Evolutionary conservation across 2,797 vertebrate genomes (phyloP).

Genomic region (Anguilla anguilla): DNA sequence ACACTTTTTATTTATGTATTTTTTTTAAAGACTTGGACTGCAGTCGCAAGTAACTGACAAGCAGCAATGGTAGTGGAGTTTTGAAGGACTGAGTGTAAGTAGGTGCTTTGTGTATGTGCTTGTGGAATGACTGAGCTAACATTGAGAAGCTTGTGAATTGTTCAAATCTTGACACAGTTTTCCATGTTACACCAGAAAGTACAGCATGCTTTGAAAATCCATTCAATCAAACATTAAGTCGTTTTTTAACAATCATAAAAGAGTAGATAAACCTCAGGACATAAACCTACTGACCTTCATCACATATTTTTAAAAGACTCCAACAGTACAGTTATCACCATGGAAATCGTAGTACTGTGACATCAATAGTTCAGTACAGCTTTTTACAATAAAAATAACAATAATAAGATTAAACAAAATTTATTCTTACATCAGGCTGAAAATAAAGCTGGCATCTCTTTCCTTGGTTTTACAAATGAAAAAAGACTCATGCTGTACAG

Average conservation of each 20-base stretch:
- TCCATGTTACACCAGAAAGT: not conserved
- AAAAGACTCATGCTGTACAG: not conserved
- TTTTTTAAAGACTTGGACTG: not conserved
- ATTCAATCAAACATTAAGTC: not conserved
- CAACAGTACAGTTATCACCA: not conserved
- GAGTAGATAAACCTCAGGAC: not conserved
- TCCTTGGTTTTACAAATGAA: not conserved
- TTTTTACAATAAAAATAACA: not conserved
- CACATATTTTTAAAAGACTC: not conserved
- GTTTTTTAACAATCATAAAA: not conserved
- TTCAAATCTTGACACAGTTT: not conserved
- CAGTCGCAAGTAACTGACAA: not conserved
- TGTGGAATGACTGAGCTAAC: not conserved
- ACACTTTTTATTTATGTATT: not conserved
- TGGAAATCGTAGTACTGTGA: not conserved
- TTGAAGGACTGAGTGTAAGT: not conserved
- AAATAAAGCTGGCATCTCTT: not conserved
- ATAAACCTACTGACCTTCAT: not conserved
- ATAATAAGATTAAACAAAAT: not conserved
- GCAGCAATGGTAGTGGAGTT: not conserved
- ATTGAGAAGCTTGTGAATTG: not conserved
- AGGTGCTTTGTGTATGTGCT: not conserved
- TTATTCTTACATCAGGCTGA: not conserved
- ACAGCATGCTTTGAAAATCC: not conserved
- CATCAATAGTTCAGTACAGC: not conserved